phyloP scores from a whole-genome alignment of 2,797 vertebrate genomes.

The Anomalospiza imberbis region DNA sequence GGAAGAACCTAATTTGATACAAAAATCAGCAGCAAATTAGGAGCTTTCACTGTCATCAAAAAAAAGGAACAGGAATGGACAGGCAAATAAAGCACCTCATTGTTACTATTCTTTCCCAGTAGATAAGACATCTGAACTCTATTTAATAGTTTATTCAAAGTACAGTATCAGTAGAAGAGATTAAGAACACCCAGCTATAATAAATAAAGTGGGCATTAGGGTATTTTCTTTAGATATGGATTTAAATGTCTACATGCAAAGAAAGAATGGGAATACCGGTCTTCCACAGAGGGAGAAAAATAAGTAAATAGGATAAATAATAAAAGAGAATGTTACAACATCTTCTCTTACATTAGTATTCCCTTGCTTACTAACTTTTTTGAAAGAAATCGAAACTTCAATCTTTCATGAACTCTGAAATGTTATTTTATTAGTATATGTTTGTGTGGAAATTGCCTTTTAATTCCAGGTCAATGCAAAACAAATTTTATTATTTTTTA shows the following conservation, averaged over 20 bases:
- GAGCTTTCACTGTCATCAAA: neutral
- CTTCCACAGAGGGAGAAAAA: neutral
- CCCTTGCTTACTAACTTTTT: neutral
- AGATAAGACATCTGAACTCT: neutral
- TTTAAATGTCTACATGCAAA: neutral
- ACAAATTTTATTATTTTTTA: neutral
- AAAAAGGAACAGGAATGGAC: neutral
- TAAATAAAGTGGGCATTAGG: neutral
- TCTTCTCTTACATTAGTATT: neutral
- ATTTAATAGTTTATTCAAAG: neutral
- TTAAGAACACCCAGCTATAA: neutral
- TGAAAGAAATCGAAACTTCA: neutral
- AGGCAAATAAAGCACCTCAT: neutral
- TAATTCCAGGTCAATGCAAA: neutral
- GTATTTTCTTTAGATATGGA: neutral
- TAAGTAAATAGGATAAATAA: neutral
- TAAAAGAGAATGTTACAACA: neutral
- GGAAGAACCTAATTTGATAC: neutral
- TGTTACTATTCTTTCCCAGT: neutral
- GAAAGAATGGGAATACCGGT: neutral
- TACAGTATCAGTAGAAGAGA: neutral
- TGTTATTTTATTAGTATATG: neutral
- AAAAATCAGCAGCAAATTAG: neutral
- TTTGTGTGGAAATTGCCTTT: neutral
- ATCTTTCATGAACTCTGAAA: neutral